A percentile compares a stretch with the other conserved stretches of the same genome.
Conservation (phyloP, 1,140 invertebrate genomes). For the Papilio polyxenes region DNA sequence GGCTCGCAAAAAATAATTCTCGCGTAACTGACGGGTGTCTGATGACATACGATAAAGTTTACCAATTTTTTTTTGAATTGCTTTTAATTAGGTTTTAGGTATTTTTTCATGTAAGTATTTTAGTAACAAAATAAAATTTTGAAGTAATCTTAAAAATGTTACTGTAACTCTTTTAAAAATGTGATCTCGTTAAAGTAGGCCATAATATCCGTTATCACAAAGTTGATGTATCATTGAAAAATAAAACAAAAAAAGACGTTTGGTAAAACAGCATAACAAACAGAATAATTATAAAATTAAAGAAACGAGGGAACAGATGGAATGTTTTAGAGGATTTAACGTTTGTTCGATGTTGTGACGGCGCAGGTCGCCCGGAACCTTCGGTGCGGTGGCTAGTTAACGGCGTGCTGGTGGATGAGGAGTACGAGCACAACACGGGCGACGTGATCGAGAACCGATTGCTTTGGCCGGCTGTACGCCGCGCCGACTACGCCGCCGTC, state of each 20-base stretch:
- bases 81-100: conserved; percentile 16
- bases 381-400: conserved; percentile 88
- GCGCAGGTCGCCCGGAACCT: conserved; percentile 83
- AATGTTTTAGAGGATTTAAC: no score
- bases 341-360: neutral
- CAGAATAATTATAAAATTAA: no score
- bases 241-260: no score
- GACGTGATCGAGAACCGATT: conserved; percentile 93
- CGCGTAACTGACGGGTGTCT: conserved; percentile 5
- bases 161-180: neutral
- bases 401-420: conserved; percentile 88
- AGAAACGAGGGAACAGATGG: no score
- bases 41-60: neutral
- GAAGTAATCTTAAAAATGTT: neutral
- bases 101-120: conserved; percentile 17
- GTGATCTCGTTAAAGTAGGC: neutral
- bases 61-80: conserved; percentile 5
- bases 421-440: conserved; percentile 89
- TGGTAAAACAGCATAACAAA: no score
- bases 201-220: no score
- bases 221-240: no score
- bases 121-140: neutral
- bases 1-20: conserved; percentile 29
- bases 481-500: conserved; percentile 90
- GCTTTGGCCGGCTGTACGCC: conserved; percentile 85